Base-by-base conservation (phyloP, 2,888 invertebrate species). In the Strigamia crassipes region DNA sequence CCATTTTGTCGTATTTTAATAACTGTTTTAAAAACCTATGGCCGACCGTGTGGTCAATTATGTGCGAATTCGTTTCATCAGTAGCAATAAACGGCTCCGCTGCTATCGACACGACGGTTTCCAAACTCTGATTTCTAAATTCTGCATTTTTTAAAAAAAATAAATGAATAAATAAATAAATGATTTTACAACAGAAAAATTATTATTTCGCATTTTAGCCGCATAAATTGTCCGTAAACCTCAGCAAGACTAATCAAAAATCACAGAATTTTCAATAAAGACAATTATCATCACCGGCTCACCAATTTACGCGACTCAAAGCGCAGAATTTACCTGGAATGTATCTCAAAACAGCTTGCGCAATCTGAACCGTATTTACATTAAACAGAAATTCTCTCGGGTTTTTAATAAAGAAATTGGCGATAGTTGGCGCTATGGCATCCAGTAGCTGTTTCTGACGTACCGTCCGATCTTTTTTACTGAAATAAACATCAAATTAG, bases 21-120 rank as follows among this genome's bases (percentile, higher is more conserved):
- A 95, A 88, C 88, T 94, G 94, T 86, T 94, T 95, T 42, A 94
- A 87, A 83, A 91, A 91, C 90, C 93, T 91, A 87, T 94, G 94
- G 83, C 94, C 89, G 12, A 93, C 94, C 0, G 93, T 89, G 86
- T 94, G 92, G 88, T 95, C 94, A 15, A 94, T 83, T 21, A 84
- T 42, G 80, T 85, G 84, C 10, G 51, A 77, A 46, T 85, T 83
- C 77, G 84, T 84, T 38, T 81, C 83, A 8, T 84, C 84, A 9
- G 81, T 79, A 4, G n/a, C n/a, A 12, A 81, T 46, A 46, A 85
- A 84, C 4, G 85, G 83, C 31, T 83, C 41, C 23, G 78, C 81
- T 41, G 80, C 82, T 42, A 83, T 79, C 79, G 84, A 82, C 12
- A 83, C 84, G 31, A 84, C 51, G 5, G 81, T 31, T 12, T 82